These are phyloP conservation scores for Rhabdornis inornatus DNA, from an alignment of 2,113 vertebrate genomes.

Conservation along the genomic window DNA sequence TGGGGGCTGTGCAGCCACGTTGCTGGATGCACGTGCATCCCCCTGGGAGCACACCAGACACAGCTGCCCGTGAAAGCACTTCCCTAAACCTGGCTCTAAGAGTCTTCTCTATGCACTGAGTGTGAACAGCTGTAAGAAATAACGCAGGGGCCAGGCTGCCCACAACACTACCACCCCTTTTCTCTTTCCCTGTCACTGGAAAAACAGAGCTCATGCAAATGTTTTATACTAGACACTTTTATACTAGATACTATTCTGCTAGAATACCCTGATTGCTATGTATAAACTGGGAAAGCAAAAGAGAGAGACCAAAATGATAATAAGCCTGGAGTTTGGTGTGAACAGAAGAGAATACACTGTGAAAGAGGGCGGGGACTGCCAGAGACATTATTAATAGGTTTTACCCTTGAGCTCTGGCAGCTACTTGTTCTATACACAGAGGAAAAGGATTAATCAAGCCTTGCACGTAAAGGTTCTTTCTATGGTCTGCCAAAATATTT, in stretches of 20 bases:
- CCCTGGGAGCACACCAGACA: background rate
- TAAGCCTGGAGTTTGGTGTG: background rate
- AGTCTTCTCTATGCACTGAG: background rate
- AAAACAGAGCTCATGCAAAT: background rate
- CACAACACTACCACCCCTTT: background rate
- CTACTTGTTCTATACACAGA: slow-evolving; percentile 56
- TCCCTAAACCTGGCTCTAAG: background rate
- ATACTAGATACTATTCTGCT: background rate
- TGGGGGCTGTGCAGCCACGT: accelerated
- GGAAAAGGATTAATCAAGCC: slow-evolving; percentile 64
- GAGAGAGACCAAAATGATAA: background rate
- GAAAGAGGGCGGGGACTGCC: slow-evolving; percentile 19
- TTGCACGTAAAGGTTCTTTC: slow-evolving; percentile 57
- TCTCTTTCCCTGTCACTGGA: background rate
- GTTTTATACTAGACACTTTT: background rate
- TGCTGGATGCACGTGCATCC: background rate
- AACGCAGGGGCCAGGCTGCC: background rate
- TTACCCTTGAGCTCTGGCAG: slow-evolving; percentile 60
- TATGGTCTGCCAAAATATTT: slow-evolving; percentile 63
- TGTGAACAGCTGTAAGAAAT: slow-evolving; percentile 6
- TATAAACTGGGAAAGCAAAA: slow-evolving; percentile 8
- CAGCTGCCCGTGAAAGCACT: background rate
- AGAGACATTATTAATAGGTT: slow-evolving; percentile 56
- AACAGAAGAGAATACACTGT: slow-evolving; percentile 33
- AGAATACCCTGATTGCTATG: background rate